Evolutionary conservation across 2,888 invertebrate genomes (phyloP).

Genomic region (Plutella xylostella): DNA sequence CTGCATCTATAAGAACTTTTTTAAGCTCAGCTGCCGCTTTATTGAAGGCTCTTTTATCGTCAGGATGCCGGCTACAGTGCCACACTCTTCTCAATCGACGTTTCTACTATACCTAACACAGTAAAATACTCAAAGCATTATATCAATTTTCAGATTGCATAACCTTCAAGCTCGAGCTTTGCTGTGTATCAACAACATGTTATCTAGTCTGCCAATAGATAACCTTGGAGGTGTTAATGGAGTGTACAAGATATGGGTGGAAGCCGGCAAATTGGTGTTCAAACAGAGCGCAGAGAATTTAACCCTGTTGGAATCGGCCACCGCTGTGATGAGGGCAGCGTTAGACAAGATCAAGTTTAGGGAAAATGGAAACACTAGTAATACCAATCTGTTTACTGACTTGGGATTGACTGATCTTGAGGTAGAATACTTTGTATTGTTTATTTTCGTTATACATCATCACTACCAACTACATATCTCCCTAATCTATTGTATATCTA

Average conservation of each 20-base stretch:
- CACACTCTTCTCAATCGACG: not conserved
- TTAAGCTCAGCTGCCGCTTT: not conserved
- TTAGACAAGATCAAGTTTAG: conserved; percentile 74
- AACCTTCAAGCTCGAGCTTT: conserved; percentile 74
- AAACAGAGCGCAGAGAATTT: conserved; percentile 60
- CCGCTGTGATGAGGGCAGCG: conserved; percentile 80
- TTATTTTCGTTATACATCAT: too few relatives aligned
- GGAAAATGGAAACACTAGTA: conserved; percentile 34
- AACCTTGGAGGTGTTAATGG: conserved; percentile 74
- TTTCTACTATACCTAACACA: too few relatives aligned
- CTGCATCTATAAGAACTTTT: not conserved
- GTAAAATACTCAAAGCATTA: too few relatives aligned
- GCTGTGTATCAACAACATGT: conserved; percentile 77
- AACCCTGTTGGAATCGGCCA: conserved; percentile 75
- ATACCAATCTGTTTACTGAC: conserved; percentile 60
- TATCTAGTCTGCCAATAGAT: conserved; percentile 71
- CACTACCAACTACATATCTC: too few relatives aligned
- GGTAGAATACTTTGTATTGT: too few relatives aligned
- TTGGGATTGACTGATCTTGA: conserved; percentile 70
- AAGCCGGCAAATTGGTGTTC: conserved; percentile 73
- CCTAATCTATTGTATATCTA: too few relatives aligned
- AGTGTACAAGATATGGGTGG: conserved; percentile 74
- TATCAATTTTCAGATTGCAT: conserved; percentile 45
- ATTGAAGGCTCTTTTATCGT: not conserved
- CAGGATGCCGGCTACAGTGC: not conserved